Base-by-base conservation (phyloP, 2,113 vertebrate species). In the Channa maculata region DNA sequence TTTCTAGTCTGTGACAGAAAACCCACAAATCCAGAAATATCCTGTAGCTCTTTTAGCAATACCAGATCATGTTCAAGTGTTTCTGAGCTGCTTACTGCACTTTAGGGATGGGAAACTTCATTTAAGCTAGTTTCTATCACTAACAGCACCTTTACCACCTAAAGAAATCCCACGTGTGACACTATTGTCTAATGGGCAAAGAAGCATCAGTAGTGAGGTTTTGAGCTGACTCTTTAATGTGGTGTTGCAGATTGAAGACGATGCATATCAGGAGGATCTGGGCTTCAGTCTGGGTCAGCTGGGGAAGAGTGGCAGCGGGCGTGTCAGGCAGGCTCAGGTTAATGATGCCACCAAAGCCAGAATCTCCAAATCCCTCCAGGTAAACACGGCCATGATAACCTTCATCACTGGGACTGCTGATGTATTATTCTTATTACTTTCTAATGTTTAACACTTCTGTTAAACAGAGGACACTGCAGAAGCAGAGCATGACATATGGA, bases 281-380 rank as follows among this genome's bases (percentile, higher is more conserved):
- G 97, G 97, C 83, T 98, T 98, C 91, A 97, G 96, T 81, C 90
- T 98, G 78, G 96, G 97, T 49, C 96, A 97, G 86, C 88, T 98
- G 75, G 97, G 97, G 12, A 97, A 97, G 78, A 96, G 96, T 0
- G 96, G 97, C 69, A 97, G 96, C 0, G 97, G 97, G 10, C 94
- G 96, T 0, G 94, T 98, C 59, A 91, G 97, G n/a, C 96, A 96
- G 88, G 96, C 96, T 0, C 97, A 97, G 79, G 96, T 96, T 86
- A 98, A 97, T 0, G 96, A 97, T 34, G 96, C 95, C 79, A 97
- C 96, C 13, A 98, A 97, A 70, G 96, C 97, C 77, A 91, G 96
- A 72, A 98, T 98, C 88, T 98, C 97, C 80, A 98, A 98, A 89
- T 97, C 96, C 0, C 90, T 98, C 14, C 97, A 98, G 95, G 96